Evolutionary conservation across 1,140 invertebrate genomes (phyloP).

Genomic region (Neotoxoptera formosana): DNA sequence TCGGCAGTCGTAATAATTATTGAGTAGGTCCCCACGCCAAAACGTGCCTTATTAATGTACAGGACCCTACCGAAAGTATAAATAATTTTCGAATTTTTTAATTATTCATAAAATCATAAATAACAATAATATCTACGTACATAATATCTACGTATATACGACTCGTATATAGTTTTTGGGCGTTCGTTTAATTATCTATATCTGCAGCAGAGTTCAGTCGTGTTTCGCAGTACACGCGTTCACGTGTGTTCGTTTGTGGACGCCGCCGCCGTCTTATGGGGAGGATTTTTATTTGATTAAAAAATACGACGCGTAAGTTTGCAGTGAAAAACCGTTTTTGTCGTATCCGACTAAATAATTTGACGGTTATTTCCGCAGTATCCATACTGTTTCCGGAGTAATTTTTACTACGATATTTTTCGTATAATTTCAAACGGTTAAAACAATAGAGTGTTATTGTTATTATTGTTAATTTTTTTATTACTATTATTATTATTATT

Average conservation of each 20-base stretch:
- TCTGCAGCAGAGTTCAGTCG: not conserved
- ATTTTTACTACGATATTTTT: not conserved
- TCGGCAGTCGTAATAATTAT: not conserved
- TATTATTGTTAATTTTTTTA: not conserved
- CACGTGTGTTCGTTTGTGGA: not conserved
- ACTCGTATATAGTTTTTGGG: not conserved
- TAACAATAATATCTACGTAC: not conserved
- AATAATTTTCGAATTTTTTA: not conserved
- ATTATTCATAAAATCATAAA: not conserved
- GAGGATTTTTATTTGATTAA: not conserved
- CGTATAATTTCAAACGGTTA: not conserved
- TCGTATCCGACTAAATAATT: not conserved
- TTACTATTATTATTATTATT: not conserved
- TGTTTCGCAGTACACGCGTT: not conserved
- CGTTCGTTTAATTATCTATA: not conserved
- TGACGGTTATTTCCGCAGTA: not conserved
- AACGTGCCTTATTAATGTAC: not conserved
- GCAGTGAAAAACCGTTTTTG: not conserved
- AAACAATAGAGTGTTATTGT: constrained; percentile 5
- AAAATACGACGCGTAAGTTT: not conserved
- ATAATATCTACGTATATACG: too few relatives aligned
- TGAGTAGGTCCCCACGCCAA: not conserved
- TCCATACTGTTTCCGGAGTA: not conserved
- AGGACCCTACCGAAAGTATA: too few relatives aligned
- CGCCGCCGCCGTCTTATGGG: constrained; percentile 1